Evolutionary conservation across 2,113 vertebrate genomes (phyloP).

Genomic region (Elephas maximus): DNA sequence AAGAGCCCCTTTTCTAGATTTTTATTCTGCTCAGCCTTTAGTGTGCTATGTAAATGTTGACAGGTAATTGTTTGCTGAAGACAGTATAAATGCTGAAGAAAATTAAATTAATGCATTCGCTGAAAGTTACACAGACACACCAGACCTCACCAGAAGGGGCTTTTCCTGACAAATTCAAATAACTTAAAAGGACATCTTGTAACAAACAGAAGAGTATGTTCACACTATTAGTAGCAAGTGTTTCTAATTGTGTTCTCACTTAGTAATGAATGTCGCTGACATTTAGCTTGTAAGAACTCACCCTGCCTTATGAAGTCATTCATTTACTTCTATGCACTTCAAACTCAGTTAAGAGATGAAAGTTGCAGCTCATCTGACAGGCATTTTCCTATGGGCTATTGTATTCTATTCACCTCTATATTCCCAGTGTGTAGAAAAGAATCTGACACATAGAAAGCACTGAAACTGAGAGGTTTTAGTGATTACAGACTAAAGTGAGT

Average conservation of each 20-base stretch:
- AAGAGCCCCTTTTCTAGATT: not conserved
- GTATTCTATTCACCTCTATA: not conserved
- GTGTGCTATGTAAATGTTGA: not conserved
- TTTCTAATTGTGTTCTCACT: constrained; percentile 70
- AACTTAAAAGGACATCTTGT: constrained; percentile 67
- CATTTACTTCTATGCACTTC: not conserved
- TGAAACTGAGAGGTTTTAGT: constrained; percentile 31
- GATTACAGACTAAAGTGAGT: not conserved
- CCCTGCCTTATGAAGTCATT: not conserved
- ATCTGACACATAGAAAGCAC: not conserved
- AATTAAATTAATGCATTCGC: constrained; percentile 8
- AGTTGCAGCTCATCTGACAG: not conserved
- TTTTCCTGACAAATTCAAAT: constrained; percentile 65
- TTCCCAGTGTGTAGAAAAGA: not conserved
- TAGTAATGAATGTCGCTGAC: constrained; percentile 59
- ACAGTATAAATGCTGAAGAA: not conserved
- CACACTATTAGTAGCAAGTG: constrained; percentile 59
- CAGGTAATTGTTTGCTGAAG: constrained; percentile 8
- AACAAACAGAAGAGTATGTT: constrained; percentile 54
- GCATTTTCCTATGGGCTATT: not conserved
- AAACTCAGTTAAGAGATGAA: not conserved
- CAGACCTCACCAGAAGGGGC: constrained; percentile 37
- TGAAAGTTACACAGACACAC: constrained; percentile 6
- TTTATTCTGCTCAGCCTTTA: constrained; percentile 27
- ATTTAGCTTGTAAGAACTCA: constrained; percentile 49